phyloP scores from a whole-genome alignment of 2,797 vertebrate genomes.

The Ctenopoma kingsleyae region DNA sequence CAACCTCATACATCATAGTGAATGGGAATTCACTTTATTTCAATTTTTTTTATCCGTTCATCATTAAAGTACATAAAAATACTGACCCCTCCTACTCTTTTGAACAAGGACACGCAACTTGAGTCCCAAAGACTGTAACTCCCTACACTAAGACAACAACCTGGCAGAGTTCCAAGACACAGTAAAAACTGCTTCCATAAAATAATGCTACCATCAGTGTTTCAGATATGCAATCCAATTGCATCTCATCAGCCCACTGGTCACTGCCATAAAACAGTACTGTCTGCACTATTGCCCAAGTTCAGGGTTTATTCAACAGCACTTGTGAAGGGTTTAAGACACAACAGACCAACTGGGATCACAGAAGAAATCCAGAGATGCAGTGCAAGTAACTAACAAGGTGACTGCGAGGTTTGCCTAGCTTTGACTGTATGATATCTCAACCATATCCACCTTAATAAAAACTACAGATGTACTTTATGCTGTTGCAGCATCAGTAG shows the following conservation, averaged over 20 bases:
- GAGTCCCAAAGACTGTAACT: constrained; percentile 73
- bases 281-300: constrained; percentile 52
- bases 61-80: constrained; percentile 78
- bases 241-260: constrained; percentile 76
- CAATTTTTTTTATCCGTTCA: constrained; percentile 59
- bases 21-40: constrained; percentile 62
- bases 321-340: constrained; percentile 47
- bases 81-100: constrained; percentile 60
- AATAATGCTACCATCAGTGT: constrained; percentile 76
- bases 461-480: constrained; percentile 58
- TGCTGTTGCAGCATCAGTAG: constrained; percentile 27
- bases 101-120: constrained; percentile 71
- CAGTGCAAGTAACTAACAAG: constrained; percentile 49
- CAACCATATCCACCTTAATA: constrained; percentile 48
- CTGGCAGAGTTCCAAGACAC: constrained; percentile 74
- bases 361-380: constrained; percentile 29
- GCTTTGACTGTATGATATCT: constrained; percentile 42
- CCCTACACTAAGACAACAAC: constrained; percentile 57
- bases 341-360: constrained; percentile 41
- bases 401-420: constrained; percentile 28
- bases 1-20: constrained; percentile 61
- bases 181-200: constrained; percentile 77
- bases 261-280: constrained; percentile 67
- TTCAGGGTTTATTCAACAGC: constrained; percentile 50
- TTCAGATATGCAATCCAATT: constrained; percentile 79